Evolutionary conservation across 2,797 vertebrate species (phyloP), one percentile per base, ranked within the genome.

Genomic region (Clamator glandarius): DNA sequence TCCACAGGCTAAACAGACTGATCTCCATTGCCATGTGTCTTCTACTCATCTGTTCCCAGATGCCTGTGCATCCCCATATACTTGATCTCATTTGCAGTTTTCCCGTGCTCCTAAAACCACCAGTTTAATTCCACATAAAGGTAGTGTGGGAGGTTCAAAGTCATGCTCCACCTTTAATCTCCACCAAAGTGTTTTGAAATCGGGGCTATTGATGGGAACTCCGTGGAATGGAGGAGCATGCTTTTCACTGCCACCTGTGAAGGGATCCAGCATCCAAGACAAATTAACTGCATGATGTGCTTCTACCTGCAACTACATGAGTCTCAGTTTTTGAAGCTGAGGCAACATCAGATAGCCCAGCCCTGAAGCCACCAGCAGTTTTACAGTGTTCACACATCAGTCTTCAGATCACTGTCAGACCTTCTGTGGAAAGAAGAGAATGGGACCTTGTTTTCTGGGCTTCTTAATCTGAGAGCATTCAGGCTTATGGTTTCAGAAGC

Each of bases 171-270:
- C 16, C 26, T 13, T 6, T 55, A 24, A 24, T 50, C 3, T 85
- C 42, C 57, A 11, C 16, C 23, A 3, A 62, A 44, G 24, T 21
- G 18, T 55, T 73, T 48, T 73, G 52, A 67, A 73, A 13, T 48
- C 16, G 13, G 25, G 36, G 36, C 6, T 55, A 50, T 33, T 72
- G 19, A 36, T 23, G 64, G 25, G 59, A 54, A 15, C 33, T 48
- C 29, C 12, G 0, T 24, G 18, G 58, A 76, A 35, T 0, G 9
- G 46, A 50, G 35, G 19, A 13, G 19, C 1, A 1, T 28, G 29
- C 33, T 52, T 58, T 41, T 46, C 25, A 21, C 25, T 25, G 44
- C 19, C 9, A 11, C 8, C n/a, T 16, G 28, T 19, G 18, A 25
- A 50, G 31, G 35, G 54, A 73, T 39, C 29, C 58, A 44, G 24